Evolutionary conservation across 2,888 invertebrate species (phyloP), one percentile per base, ranked within the genome.

Genomic region (Melikaiella ostensackeni): DNA sequence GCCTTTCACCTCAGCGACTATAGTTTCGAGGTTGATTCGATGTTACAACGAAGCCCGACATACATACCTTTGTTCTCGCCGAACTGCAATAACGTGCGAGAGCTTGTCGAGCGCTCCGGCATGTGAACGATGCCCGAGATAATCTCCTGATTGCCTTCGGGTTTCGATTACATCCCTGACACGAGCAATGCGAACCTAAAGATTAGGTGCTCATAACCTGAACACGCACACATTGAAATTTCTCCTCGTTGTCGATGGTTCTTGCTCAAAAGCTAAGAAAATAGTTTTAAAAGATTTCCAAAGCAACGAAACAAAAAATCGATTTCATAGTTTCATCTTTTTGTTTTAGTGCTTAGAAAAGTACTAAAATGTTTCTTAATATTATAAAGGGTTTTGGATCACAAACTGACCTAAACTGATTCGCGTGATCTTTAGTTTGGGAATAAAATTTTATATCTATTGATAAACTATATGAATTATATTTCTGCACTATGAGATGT

Each of bases 121-220:
- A 76, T 80, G 80, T 70, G 50, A 70, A 70, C 50, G 70, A 83
- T 83, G 81, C 77, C 81, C 81, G 76, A 83, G 79, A 83, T 83
- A 83, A 82, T 83, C 80, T 80, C 74, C 64, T 80, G 81, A 81
- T 83, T 83, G 83, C 83, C 81, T 80, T 75, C 79, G 76, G 61
- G 66, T 78, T 62, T 66, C 81, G 79, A 83, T 81, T 81, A 81
- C 79, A 80, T 70, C 63, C 76, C 66, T 75, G 74, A 77, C 76
- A 75, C n/a, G 75, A 57, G 38, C 61, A 76, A 76, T 74, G 59
- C 74, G 55, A 55, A 76, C 66, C 76, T 79, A 80, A 80, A 80
- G 79, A 82, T 82, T 80, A 74, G 21, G n/a, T 63, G 61, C 8
- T 33, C n/a, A 35, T 63, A 63, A 63, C 33, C 62, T 63, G 11